Evolutionary conservation across 2,888 invertebrate genomes (phyloP), one percentile per base, ranked within the genome.

Genomic region (Leptinotarsa juncta): DNA sequence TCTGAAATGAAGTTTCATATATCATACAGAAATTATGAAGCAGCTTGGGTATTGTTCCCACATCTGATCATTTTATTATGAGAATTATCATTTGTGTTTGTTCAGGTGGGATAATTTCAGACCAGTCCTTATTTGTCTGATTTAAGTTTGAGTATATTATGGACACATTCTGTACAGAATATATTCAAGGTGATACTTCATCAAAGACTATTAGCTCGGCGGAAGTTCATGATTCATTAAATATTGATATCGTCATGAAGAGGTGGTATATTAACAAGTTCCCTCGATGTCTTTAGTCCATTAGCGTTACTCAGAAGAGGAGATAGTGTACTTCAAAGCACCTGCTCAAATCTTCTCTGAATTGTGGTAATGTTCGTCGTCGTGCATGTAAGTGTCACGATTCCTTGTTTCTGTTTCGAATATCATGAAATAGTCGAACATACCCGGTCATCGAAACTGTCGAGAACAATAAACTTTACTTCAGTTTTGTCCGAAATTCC

Each of bases 251-350:
- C 32, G 16, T 32, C 62, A 0, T 62, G 10, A 62, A n/a, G 12
- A 62, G 62, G 18, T n/a, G n/a, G 26, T 62, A n/a, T 62, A 62
- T 62, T 32, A 62, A 62, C 57, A 14, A 57, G 57, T n/a, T 62
- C 32, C 5, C n/a, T 7, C 10, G 1, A n/a, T 32, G 62, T 10
- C 62, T 15, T 14, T 16, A 32, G 62, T 62, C 32, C n/a, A 62
- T 62, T 62, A 62, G 62, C 62, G n/a, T 62, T 32, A 32, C 16
- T 16, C 42, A 62, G 16, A 16, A 32, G 15, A 32, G 62, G n/a
- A 62, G 62, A 32, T n/a, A 2, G 32, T 32, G 62, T 42, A 62
- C 5, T 62, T 16, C 32, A 62, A 26, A 62, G n/a, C 32, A 32
- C 32, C 32, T 32, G 32, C 62, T 62, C 62, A 42, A 62, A 32